Conservation (phyloP, 2,113 vertebrate genomes). For the Coreoperca whiteheadi region DNA sequence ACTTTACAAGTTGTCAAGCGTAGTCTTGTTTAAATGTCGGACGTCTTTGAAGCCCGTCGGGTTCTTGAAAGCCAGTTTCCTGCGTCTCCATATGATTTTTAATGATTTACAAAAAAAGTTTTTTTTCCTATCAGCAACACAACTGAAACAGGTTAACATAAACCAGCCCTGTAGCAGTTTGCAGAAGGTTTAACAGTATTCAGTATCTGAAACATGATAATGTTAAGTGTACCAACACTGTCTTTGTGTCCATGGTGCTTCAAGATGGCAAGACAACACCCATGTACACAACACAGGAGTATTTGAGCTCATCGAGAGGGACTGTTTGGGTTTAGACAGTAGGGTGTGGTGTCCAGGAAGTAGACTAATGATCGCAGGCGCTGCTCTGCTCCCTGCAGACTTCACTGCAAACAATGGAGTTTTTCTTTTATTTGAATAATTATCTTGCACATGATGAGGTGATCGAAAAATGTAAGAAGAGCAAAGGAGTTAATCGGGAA, state of each 20-base stretch:
- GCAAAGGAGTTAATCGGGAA: neutral
- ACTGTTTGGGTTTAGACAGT: slow-evolving; percentile 69
- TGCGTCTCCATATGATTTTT: neutral
- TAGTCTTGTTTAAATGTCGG: neutral
- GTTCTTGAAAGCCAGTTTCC: neutral
- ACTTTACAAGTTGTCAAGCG: slow-evolving; percentile 29
- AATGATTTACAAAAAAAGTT: too few species aligned
- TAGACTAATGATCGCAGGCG: neutral
- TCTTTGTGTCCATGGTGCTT: slow-evolving; percentile 35
- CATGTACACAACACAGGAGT: slow-evolving; percentile 20
- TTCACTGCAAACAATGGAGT: neutral
- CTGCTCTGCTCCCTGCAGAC: neutral
- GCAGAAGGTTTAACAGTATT: slow-evolving; percentile 17
- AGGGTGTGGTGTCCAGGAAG: slow-evolving; percentile 74
- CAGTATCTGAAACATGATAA: slow-evolving; percentile 59
- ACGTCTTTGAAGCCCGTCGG: neutral
- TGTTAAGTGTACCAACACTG: slow-evolving; percentile 46
- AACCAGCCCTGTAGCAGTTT: slow-evolving; percentile 1
- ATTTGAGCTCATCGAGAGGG: slow-evolving; percentile 9
- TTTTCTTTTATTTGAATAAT: neutral
- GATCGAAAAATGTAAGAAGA: neutral
- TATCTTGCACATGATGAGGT: neutral
- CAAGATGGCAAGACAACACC: slow-evolving; percentile 41
- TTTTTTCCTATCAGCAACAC: slow-evolving; percentile 10
- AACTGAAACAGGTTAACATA: neutral